Percentiles rank a stretch among this genome's conserved stretches.
These are phyloP conservation scores for Buceros bicornis DNA, from an alignment of 2,797 vertebrate genomes.

Conservation along the genomic window DNA sequence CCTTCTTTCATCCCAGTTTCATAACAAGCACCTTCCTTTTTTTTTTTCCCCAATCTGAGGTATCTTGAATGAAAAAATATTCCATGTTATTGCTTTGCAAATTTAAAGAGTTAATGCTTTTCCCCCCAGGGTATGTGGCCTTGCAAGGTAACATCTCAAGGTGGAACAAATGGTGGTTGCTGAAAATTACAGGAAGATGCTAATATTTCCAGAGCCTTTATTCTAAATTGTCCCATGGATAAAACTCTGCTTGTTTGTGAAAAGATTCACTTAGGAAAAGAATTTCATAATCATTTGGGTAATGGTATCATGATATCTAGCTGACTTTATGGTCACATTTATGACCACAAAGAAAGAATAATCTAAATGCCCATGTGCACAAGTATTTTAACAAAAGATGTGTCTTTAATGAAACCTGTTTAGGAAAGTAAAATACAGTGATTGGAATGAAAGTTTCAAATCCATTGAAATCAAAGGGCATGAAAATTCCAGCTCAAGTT, in stretches of 20 bases:
- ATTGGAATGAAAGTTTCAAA: background rate
- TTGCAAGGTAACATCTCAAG: background rate
- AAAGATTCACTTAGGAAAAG: background rate
- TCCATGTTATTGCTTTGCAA: background rate
- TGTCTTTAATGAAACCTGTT: background rate
- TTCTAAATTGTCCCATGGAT: background rate
- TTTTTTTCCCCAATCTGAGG: background rate
- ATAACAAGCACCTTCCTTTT: background rate
- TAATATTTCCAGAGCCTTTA: background rate
- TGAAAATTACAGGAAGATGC: background rate
- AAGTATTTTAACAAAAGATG: background rate
- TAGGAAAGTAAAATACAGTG: background rate
- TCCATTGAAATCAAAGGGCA: background rate
- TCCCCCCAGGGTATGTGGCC: background rate
- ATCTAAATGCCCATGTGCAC: background rate
- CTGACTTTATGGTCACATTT: background rate
- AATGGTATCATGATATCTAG: background rate
- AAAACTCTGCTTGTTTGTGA: background rate
- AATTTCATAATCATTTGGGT: background rate
- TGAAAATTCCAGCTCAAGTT: background rate
- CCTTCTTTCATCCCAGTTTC: background rate
- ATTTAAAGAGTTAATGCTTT: background rate
- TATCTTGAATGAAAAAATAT: background rate
- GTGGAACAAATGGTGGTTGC: background rate
- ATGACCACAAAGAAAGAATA: background rate